Percentiles rank a stretch among this genome's conserved stretches.
These are phyloP conservation scores for Esperia sulphurella DNA, from an alignment of 2,888 invertebrate genomes.

Conservation along the genomic window DNA sequence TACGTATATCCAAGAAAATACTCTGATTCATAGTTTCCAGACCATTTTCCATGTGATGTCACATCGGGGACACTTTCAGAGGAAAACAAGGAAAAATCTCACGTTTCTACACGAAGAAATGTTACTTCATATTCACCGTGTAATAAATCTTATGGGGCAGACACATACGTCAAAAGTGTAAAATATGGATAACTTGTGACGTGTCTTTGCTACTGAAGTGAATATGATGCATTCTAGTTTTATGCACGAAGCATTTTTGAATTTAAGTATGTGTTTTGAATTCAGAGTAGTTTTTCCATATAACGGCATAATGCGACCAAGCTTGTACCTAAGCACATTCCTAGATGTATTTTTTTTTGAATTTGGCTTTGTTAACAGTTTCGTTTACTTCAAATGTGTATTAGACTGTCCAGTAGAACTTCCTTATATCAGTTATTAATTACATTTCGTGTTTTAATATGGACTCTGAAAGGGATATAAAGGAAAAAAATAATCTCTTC, in stretches of 20 bases:
- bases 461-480: no score
- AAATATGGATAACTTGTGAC: constrained; percentile 73
- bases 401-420: no score
- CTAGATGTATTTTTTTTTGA: no score
- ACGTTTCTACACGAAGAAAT: constrained; percentile 41
- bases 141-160: constrained; percentile 69
- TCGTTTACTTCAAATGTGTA: no score
- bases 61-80: constrained; percentile 45
- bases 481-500: no score
- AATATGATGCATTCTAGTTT: constrained; percentile 40
- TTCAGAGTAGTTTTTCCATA: constrained; percentile 5
- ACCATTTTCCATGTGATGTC: constrained; percentile 41
- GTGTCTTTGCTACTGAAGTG: constrained; percentile 39
- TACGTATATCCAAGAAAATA: constrained; percentile 4
- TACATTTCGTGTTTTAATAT: no score
- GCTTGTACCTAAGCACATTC: no score
- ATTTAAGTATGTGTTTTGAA: constrained; percentile 10
- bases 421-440: no score
- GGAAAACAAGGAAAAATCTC: constrained; percentile 60
- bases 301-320: no score
- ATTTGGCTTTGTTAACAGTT: no score
- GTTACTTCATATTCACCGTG: constrained; percentile 63
- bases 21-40: constrained; percentile 52
- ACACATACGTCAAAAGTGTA: constrained; percentile 76
- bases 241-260: background rate